Evolutionary conservation across 1,140 invertebrate species (phyloP), one percentile per base, ranked within the genome.

Genomic region (Scaptomyza montana): DNA sequence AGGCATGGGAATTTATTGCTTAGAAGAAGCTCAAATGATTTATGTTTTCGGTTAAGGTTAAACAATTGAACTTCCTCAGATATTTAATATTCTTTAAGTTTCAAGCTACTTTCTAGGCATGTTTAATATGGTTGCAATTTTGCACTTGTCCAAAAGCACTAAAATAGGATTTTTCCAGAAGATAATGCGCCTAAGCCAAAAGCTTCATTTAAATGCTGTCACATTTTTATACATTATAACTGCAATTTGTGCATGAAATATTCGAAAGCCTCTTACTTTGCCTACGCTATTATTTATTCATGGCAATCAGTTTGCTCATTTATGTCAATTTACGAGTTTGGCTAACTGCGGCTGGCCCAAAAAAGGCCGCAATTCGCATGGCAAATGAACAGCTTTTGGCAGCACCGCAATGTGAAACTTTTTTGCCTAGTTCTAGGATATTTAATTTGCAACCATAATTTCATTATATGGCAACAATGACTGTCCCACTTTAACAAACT

Each of bases 401-500:
- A 41, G 39, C 39, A 41, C 2, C 30, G 30, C 30, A 33, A 33
- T 33, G 30, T 36, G 33, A 2, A 36, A 9, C 33, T 36, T 36
- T 36, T 36, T 25, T 30, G 30, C 30, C 45, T 19, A 12, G 46
- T 43, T 33, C 62, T 51, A 67, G 77, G 57, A 70, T 84, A 89
- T 89, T 84, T 85, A 89, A 89, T 84, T 89, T 78, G 21, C 61
- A 74, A 69, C 77, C 84, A 89, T 89, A 84, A 89, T 89, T 89
- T 82, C 64, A 74, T 78, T 78, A 74, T 78, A 74, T 10, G 49
- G 59, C 46, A 74, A 74, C 64, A 77, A 73, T 60, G 57, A 19
- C n/a, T 41, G 39, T 50, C 33, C 30, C 50, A 21, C 9, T 61
- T 21, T 54, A 25, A 10, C 8, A 25, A 25, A 25, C 21, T 25